Evolutionary conservation across 2,888 invertebrate species (phyloP).

Genomic region (Campoletis raptor): DNA sequence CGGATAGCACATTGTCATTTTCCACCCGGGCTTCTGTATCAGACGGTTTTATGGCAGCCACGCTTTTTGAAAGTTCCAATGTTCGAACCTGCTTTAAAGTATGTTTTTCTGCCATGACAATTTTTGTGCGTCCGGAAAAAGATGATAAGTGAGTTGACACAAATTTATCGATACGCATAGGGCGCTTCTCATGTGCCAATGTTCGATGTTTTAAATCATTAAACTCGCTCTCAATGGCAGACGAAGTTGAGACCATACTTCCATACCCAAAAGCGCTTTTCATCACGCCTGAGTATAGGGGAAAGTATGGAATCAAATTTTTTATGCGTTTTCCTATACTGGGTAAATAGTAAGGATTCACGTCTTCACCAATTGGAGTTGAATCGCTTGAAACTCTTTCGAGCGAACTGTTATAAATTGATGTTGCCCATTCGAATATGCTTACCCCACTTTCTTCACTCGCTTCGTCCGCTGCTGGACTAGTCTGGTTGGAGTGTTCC

Average conservation of each 20-base stretch:
- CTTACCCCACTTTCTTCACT: background rate
- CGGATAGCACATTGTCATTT: background rate
- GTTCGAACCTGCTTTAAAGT: background rate
- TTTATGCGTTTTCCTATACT: slow-evolving; percentile 47
- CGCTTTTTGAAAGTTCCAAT: background rate
- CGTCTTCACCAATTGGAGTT: slow-evolving; percentile 20
- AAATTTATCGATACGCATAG: slow-evolving; percentile 61
- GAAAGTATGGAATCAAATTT: slow-evolving; percentile 51
- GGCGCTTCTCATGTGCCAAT: slow-evolving; percentile 36
- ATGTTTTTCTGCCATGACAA: slow-evolving; percentile 25
- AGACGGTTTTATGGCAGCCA: background rate
- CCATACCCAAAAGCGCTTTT: slow-evolving; percentile 35
- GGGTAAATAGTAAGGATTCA: slow-evolving; percentile 49
- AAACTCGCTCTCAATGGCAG: slow-evolving; percentile 59
- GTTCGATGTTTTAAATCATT: slow-evolving; percentile 60
- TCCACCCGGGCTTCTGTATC: background rate
- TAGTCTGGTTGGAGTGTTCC: background rate
- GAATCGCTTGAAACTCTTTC: background rate
- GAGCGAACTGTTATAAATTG: background rate
- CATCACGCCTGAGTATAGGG: slow-evolving; percentile 55
- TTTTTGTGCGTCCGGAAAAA: slow-evolving; percentile 49
- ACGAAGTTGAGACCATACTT: slow-evolving; percentile 46
- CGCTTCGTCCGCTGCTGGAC: background rate
- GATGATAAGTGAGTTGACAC: slow-evolving; percentile 38
- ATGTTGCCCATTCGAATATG: background rate